A percentile compares a stretch with the other conserved stretches of the same genome.
phyloP scores from a whole-genome alignment of 1,140 invertebrate species.

The Drosophila santomea region DNA sequence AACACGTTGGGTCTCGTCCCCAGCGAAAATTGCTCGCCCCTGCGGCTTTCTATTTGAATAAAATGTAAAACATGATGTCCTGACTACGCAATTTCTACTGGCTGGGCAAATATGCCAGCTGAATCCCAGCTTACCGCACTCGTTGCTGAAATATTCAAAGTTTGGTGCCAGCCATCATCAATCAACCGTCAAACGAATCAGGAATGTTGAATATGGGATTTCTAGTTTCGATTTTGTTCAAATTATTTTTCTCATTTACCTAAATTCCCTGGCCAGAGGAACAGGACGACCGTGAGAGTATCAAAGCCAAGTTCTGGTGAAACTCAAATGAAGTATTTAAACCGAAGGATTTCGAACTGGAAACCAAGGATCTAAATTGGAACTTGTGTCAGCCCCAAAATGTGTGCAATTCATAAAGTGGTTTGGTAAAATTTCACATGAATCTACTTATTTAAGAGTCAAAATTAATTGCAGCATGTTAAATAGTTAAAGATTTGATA shows the following conservation, averaged over 20 bases:
- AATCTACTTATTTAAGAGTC: background rate
- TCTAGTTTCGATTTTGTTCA: slow-evolving; percentile 30
- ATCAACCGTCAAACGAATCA: slow-evolving; percentile 15
- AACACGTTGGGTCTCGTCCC: slow-evolving; percentile 11
- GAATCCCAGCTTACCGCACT: slow-evolving; percentile 21
- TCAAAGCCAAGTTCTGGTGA: slow-evolving; percentile 11
- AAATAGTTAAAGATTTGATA: too few species aligned
- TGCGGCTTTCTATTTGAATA: slow-evolving; percentile 36
- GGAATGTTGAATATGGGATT: slow-evolving; percentile 60
- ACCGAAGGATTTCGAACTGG: slow-evolving; percentile 3
- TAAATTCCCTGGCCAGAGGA: background rate
- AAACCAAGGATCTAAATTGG: background rate
- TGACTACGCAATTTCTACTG: slow-evolving; percentile 19
- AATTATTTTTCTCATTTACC: slow-evolving; percentile 37
- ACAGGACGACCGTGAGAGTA: background rate
- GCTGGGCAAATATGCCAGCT: slow-evolving; percentile 2
- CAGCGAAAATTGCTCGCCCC: slow-evolving; percentile 14
- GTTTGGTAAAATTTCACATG: background rate
- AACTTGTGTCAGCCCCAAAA: slow-evolving; percentile 11
- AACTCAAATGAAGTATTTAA: slow-evolving; percentile 19
- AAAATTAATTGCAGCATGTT: background rate
- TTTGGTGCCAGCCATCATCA: slow-evolving; percentile 33
- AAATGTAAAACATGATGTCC: slow-evolving; percentile 42
- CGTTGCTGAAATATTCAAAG: slow-evolving; percentile 27
- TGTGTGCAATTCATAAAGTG: background rate